Conservation (phyloP, 2,797 vertebrate genomes). For the Typhlichthys subterraneus region DNA sequence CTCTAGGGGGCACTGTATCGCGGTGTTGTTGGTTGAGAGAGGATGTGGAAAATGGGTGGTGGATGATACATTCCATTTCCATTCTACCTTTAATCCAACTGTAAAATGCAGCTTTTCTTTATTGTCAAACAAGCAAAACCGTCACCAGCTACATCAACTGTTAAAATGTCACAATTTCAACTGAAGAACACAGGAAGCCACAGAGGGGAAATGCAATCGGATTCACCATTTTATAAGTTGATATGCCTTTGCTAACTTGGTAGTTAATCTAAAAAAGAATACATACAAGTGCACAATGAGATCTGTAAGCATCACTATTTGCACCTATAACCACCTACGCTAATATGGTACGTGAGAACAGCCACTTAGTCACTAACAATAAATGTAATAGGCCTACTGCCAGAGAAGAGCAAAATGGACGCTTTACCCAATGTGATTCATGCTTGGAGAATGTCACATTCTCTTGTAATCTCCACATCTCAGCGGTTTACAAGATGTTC, state of each 20-base stretch:
- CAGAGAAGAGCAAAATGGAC: too few species aligned
- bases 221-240: slow-evolving; percentile 9
- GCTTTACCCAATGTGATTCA: too few species aligned
- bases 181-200: slow-evolving; percentile 33
- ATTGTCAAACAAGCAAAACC: slow-evolving; percentile 50
- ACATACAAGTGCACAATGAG: too few species aligned
- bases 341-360: slow-evolving; percentile 37
- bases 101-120: slow-evolving; percentile 66
- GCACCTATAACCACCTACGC: neutral
- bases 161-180: slow-evolving; percentile 45
- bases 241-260: slow-evolving; percentile 6
- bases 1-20: slow-evolving; percentile 69
- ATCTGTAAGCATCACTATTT: neutral
- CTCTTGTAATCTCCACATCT: neutral
- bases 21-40: slow-evolving; percentile 9
- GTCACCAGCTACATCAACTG: slow-evolving; percentile 45
- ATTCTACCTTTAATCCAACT: slow-evolving; percentile 73
- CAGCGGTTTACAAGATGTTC: neutral
- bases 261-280: too few species aligned
- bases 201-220: slow-evolving; percentile 20
- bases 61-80: slow-evolving; percentile 68
- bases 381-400: too few species aligned
- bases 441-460: neutral
- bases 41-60: slow-evolving; percentile 12
- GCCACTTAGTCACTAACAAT: slow-evolving; percentile 14